Evolutionary conservation across 2,888 invertebrate species (phyloP).

Genomic region (Drosophila robusta): DNA sequence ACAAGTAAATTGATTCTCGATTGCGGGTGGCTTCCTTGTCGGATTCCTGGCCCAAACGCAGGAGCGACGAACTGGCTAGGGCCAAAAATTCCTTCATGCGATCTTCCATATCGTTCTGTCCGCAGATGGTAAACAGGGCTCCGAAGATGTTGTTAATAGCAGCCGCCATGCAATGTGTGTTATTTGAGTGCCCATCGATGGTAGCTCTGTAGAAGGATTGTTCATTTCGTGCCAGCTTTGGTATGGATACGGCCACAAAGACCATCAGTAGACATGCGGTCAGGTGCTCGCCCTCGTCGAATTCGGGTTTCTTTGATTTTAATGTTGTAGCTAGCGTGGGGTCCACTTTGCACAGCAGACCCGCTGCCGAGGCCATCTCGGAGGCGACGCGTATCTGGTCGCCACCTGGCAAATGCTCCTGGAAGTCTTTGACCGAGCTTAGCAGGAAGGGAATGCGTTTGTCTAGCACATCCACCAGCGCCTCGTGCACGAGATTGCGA

Average conservation of each 20-base stretch:
- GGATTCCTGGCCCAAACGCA: slow-evolving; percentile 97
- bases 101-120: slow-evolving; percentile 97
- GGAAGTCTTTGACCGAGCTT: slow-evolving; percentile 97
- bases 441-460: slow-evolving; percentile 97
- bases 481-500: slow-evolving; percentile 96
- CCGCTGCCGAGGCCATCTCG: slow-evolving; percentile 99
- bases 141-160: slow-evolving; percentile 98
- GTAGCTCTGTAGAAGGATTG: slow-evolving; percentile 95
- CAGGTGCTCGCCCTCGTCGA: slow-evolving; percentile 96
- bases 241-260: slow-evolving; percentile 98
- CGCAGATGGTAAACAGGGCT: slow-evolving; percentile 97
- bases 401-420: slow-evolving; percentile 95
- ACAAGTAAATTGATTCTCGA: slow-evolving; percentile 97
- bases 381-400: slow-evolving; percentile 96
- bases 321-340: slow-evolving; percentile 96
- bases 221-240: slow-evolving; percentile 96
- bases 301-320: slow-evolving; percentile 94
- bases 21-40: slow-evolving; percentile 97
- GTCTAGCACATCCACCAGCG: slow-evolving; percentile 96
- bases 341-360: slow-evolving; percentile 96
- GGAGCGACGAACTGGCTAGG: slow-evolving; percentile 96
- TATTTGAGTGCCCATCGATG: slow-evolving; percentile 97
- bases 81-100: slow-evolving; percentile 98
- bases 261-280: slow-evolving; percentile 98
- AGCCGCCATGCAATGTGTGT: slow-evolving; percentile 98